Evolutionary conservation across 2,888 invertebrate species (phyloP), one percentile per base, ranked within the genome.

Genomic region (Tethea ocularis): DNA sequence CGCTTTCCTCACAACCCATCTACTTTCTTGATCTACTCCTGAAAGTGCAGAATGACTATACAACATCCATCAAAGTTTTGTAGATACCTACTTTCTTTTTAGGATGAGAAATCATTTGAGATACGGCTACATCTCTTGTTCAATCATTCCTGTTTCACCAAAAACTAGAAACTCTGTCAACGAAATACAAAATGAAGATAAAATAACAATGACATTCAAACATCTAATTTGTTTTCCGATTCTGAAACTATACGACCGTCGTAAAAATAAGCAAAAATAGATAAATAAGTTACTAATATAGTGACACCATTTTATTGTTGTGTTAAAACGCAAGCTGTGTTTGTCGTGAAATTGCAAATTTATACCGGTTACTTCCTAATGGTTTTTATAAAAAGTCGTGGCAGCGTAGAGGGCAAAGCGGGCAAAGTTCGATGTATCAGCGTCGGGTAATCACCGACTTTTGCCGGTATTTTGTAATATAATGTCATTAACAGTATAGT

Each of bases 251-350:
- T 62, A 52, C 53, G 52, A 58, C 33, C n/a, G 55, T 58, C 54
- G 23, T 13, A 20, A 41, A 57, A 38, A 52, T 62, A 58, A 58
- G 51, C 36, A 33, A 23, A 56, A 33, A 26, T 38, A 58, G 58
- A 53, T 23, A 36, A 59, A 62, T 59, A 60, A 59, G 54, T 62
- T 57, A 46, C 20, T 46, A 46, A 20, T 57, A 56, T 62, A 62
- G 62, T 74, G 80, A 76, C 74, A 79, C 61, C 67, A 65, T 75
- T 84, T 83, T 85, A 85, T 84, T 66, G 66, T 57, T 56, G 63
- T 78, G 81, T 71, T 77, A 84, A 84, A 83, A 82, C 70, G 62
- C 60, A 61, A 71, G 60, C 46, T 64, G 61, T 74, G 71, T 72
- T 61, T 66, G 24, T 23, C 52, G 52, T 52, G 52, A 52, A 52